Conservation (phyloP, 1,140 invertebrate species). For the Eriocheir sinensis region DNA sequence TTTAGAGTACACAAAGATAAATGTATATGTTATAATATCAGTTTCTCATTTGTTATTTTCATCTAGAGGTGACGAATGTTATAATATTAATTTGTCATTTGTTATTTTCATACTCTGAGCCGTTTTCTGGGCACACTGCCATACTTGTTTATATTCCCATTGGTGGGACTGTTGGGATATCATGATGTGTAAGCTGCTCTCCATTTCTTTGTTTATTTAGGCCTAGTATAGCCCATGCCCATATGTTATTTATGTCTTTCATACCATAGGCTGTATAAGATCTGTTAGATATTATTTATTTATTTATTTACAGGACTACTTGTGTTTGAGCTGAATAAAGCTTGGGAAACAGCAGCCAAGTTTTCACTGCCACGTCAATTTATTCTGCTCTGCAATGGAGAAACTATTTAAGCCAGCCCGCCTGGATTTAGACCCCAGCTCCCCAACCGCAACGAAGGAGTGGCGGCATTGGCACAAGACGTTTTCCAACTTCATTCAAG, state of each 20-base stretch:
- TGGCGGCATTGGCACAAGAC: constrained; percentile 41
- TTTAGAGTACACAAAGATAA: too few relatives aligned
- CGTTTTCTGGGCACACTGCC: too few relatives aligned
- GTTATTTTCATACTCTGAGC: neutral
- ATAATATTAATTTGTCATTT: neutral
- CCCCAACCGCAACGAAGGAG: constrained; percentile 47
- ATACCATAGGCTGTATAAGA: neutral
- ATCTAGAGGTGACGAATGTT: neutral
- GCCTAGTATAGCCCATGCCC: too few relatives aligned
- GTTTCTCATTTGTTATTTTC: neutral
- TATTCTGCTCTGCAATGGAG: neutral
- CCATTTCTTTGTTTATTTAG: too few relatives aligned
- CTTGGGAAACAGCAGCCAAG: neutral
- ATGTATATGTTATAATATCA: neutral
- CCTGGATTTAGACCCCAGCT: constrained; percentile 33
- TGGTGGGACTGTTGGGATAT: too few relatives aligned
- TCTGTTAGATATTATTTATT: neutral
- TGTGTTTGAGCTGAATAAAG: neutral
- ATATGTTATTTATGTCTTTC: neutral
- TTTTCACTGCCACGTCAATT: neutral
- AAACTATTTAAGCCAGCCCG: neutral
- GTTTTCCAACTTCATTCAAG: constrained; percentile 40
- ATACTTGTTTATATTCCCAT: too few relatives aligned
- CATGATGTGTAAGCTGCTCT: neutral
- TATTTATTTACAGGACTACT: neutral